These are phyloP conservation scores for Bombus breviceps DNA, from an alignment of 1,140 invertebrate species.

Conservation along the genomic window DNA sequence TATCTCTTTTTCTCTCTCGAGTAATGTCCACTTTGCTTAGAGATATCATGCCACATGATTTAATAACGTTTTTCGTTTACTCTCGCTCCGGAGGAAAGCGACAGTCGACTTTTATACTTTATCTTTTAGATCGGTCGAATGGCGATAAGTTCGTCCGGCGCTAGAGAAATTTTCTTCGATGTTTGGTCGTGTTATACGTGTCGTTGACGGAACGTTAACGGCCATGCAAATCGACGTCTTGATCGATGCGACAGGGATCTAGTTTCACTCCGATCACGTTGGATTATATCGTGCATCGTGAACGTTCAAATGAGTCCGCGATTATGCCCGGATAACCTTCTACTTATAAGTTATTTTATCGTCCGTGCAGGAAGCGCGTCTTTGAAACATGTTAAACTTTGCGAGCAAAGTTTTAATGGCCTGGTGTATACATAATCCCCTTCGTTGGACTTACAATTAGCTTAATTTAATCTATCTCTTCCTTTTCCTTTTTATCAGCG, in stretches of 20 bases:
- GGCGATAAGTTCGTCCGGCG: not conserved
- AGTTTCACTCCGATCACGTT: conserved; percentile 45
- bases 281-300: conserved; percentile 10
- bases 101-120: not conserved
- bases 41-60: not conserved
- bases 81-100: not conserved
- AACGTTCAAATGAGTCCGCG: conserved; percentile 7
- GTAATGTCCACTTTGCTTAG: not conserved
- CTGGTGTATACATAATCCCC: not conserved
- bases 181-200: conserved; percentile 5
- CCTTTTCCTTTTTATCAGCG: not conserved
- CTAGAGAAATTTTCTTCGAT: not conserved
- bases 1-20: not conserved
- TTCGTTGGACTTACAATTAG: not conserved
- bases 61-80: not conserved
- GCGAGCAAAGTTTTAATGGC: not conserved
- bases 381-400: not conserved
- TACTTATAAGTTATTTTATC: not conserved
- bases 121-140: not conserved
- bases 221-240: conserved; percentile 52
- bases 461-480: too few relatives aligned
- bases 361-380: conserved; percentile 30
- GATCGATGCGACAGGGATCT: conserved; percentile 49
- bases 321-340: conserved; percentile 36
- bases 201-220: conserved; percentile 22